phyloP scores from a whole-genome alignment of 2,113 vertebrate species.

The Elgaria multicarinata region DNA sequence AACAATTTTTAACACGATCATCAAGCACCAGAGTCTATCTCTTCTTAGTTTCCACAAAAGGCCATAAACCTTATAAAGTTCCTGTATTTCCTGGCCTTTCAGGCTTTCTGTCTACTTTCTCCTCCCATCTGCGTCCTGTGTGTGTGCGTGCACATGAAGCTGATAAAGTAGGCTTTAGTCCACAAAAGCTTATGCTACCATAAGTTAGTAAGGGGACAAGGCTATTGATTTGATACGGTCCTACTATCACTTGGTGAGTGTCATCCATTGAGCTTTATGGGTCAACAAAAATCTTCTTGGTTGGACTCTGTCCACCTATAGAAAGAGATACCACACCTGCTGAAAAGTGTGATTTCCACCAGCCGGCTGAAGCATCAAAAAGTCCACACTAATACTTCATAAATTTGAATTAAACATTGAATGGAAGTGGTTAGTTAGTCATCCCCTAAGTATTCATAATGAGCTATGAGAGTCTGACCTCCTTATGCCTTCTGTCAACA shows the following conservation, averaged over 20 bases:
- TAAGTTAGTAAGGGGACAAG: not conserved
- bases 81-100: not conserved
- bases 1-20: too few species aligned
- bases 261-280: not conserved
- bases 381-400: not conserved
- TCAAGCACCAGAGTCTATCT: too few species aligned
- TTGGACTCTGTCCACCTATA: not conserved
- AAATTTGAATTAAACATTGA: constrained; percentile 6
- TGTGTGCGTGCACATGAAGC: not conserved
- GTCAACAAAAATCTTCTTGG: not conserved
- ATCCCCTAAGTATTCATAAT: constrained; percentile 10
- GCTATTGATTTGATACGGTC: not conserved
- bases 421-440: constrained; percentile 15
- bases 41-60: too few species aligned
- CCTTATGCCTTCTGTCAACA: constrained; percentile 41
- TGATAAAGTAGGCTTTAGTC: not conserved
- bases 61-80: not conserved
- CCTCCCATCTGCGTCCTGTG: not conserved
- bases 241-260: not conserved
- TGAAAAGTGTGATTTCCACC: not conserved
- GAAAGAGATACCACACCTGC: not conserved
- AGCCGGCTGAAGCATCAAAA: not conserved
- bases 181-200: not conserved
- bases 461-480: not conserved
- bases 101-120: too few species aligned